Conservation (phyloP, 2,797 vertebrate genomes). For the Anguilla marmorata region DNA sequence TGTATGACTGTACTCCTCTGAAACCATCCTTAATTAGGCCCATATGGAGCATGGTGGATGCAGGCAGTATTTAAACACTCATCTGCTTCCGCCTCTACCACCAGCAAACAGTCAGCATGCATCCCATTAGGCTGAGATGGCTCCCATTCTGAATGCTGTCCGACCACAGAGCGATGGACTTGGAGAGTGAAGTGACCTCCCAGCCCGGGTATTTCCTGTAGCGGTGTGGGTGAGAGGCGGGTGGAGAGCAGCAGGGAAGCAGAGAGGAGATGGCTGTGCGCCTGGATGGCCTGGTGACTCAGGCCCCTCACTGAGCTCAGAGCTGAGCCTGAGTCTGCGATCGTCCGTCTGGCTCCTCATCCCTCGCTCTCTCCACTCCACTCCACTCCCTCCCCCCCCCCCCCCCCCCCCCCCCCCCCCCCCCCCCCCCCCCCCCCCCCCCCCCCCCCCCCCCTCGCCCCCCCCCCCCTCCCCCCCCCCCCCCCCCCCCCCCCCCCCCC, state of each 20-base stretch:
- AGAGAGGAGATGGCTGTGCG: not conserved
- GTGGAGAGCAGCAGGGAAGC: not conserved
- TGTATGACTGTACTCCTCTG: not conserved
- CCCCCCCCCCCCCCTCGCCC: not conserved
- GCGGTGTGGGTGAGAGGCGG: not conserved
- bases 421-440: not conserved
- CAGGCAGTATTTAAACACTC: not conserved
- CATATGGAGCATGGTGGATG: not conserved
- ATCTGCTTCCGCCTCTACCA: not conserved
- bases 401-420: not conserved
- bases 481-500: not conserved
- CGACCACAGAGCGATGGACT: conserved; percentile 14
- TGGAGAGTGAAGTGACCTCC: conserved; percentile 37
- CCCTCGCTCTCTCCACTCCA: not conserved
- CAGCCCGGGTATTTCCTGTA: conserved; percentile 16
- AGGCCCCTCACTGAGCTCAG: conserved; percentile 6
- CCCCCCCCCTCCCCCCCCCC: not conserved
- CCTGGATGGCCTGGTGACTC: conserved; percentile 12
- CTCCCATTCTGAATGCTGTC: not conserved
- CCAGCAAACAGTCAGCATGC: not conserved
- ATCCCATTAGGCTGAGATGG: not conserved
- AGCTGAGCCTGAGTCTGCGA: not conserved
- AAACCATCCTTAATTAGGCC: not conserved
- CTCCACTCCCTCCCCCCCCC: not conserved
- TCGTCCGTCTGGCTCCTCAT: conserved; percentile 18